These are phyloP conservation scores for Hypomecis punctinalis DNA, from an alignment of 2,888 invertebrate species.

Conservation along the genomic window DNA sequence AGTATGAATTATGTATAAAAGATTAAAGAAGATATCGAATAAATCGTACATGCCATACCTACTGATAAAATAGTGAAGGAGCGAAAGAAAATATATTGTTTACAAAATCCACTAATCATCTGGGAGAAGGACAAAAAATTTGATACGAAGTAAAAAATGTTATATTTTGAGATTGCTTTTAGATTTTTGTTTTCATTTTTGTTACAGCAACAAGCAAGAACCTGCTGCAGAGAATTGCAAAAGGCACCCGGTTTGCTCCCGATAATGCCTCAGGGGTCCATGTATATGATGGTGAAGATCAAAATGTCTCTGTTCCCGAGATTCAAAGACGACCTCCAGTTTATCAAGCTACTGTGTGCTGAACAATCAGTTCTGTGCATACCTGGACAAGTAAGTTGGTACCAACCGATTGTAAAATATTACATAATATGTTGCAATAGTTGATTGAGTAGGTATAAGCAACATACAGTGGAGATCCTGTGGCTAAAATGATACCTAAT, in stretches of 20 bases:
- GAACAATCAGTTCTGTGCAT: slow-evolving; percentile 99
- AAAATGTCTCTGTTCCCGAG: slow-evolving; percentile 92
- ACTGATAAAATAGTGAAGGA: too few species aligned
- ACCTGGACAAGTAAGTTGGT: slow-evolving; percentile 90
- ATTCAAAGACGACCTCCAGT: slow-evolving; percentile 92
- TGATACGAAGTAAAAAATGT: too few species aligned
- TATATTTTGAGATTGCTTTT: too few species aligned
- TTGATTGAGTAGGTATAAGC: too few species aligned
- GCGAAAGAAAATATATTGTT: too few species aligned
- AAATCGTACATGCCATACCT: too few species aligned
- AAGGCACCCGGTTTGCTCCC: slow-evolving; percentile 93
- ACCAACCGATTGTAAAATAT: neutral
- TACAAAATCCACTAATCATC: too few species aligned
- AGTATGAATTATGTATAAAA: too few species aligned
- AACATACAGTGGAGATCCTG: too few species aligned
- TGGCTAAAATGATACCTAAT: too few species aligned
- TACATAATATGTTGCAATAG: neutral
- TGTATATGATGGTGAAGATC: slow-evolving; percentile 98
- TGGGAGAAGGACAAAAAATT: too few species aligned
- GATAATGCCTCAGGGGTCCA: slow-evolving; percentile 97
- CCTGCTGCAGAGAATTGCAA: slow-evolving; percentile 89
- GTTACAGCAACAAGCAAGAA: slow-evolving; percentile 90
- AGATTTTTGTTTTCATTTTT: slow-evolving; percentile 45
- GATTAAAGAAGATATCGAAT: too few species aligned
- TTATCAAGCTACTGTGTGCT: slow-evolving; percentile 94